Conservation (phyloP, 2,888 invertebrate species). For the Tetanocera ferruginea region DNA sequence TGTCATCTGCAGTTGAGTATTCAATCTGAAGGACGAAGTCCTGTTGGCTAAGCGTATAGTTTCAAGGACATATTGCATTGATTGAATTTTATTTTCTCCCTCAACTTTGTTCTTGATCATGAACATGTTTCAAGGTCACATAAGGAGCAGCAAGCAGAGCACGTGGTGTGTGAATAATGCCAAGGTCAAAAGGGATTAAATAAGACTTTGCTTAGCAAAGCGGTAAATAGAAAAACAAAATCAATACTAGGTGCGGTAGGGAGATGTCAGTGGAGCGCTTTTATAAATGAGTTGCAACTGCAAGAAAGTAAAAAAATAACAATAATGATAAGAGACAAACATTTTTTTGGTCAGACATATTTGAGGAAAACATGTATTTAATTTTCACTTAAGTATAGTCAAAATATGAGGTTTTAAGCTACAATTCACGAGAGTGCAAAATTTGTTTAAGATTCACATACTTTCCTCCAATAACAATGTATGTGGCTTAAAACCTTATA, state of each 20-base stretch:
- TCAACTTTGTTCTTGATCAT: conserved; percentile 44
- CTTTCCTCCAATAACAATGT: no score
- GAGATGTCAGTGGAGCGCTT: neutral
- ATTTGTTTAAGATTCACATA: no score
- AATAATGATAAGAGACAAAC: no score
- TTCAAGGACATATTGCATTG: conserved; percentile 37
- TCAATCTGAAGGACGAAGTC: conserved; percentile 18
- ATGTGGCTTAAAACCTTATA: no score
- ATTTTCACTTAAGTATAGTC: no score
- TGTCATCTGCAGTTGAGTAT: conserved; percentile 14
- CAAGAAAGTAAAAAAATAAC: no score
- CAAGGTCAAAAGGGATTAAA: conserved; percentile 36
- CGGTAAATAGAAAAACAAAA: neutral
- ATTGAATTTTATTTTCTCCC: conserved; percentile 34
- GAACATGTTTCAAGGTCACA: conserved; percentile 29
- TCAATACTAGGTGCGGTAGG: neutral
- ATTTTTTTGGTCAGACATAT: no score
- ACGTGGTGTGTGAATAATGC: conserved; percentile 24
- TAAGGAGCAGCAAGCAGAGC: neutral
- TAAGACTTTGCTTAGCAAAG: neutral
- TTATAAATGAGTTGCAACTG: neutral
- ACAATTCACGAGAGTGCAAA: no score
- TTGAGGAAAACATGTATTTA: no score
- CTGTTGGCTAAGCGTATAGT: conserved; percentile 18
- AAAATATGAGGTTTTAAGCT: no score